Evolutionary conservation across 2,888 invertebrate species (phyloP).

Genomic region (Stenotaenia linearis): DNA sequence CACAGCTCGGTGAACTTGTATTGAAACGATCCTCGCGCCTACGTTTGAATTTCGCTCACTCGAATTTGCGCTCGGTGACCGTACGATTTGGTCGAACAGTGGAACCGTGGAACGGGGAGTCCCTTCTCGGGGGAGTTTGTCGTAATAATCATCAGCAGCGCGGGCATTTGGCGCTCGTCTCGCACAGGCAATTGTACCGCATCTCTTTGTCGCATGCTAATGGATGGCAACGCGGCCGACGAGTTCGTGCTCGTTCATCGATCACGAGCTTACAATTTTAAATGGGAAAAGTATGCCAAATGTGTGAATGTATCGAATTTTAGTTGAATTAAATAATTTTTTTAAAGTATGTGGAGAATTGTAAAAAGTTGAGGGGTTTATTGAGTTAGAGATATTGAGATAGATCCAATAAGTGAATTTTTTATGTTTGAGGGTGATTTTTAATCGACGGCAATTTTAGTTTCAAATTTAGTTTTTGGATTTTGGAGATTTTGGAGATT

Average conservation of each 20-base stretch:
- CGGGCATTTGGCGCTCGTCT: neutral
- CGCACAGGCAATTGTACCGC: neutral
- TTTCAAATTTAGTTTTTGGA: too few relatives aligned
- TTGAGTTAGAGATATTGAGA: too few relatives aligned
- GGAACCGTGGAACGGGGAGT: too few relatives aligned
- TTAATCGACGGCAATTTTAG: too few relatives aligned
- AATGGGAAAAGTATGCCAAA: neutral
- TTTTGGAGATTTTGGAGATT: too few relatives aligned
- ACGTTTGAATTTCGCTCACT: neutral
- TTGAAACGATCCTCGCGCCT: neutral
- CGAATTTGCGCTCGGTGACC: neutral
- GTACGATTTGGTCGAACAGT: neutral
- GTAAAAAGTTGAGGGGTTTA: too few relatives aligned
- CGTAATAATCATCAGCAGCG: neutral
- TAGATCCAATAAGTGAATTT: too few relatives aligned
- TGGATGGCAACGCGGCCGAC: neutral
- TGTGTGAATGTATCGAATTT: neutral
- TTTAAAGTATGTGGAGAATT: too few relatives aligned
- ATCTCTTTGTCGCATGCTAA: neutral
- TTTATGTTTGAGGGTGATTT: too few relatives aligned
- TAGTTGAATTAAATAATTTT: neutral
- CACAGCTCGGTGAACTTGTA: neutral
- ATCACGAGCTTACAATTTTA: neutral
- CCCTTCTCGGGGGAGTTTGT: neutral
- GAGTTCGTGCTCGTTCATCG: neutral